phyloP scores from a whole-genome alignment of 2,797 vertebrate species.

The Xenentodon cancila region DNA sequence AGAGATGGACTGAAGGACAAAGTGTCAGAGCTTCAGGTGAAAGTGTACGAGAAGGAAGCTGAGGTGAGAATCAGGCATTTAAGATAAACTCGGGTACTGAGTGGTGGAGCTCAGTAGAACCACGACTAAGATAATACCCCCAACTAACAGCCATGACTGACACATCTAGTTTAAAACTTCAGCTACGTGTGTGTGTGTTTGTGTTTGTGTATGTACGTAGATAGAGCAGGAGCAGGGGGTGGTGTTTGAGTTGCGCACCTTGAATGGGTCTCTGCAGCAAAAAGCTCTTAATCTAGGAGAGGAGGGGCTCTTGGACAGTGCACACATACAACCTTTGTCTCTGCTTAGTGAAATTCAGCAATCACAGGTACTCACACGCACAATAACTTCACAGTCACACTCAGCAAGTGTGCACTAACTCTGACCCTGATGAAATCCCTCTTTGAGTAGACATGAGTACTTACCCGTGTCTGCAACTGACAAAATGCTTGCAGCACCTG shows the following conservation, averaged over 20 bases:
- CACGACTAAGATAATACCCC: neutral
- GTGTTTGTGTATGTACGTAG: conserved; percentile 59
- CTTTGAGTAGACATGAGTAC: neutral
- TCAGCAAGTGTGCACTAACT: conserved; percentile 5
- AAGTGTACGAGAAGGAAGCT: conserved; percentile 75
- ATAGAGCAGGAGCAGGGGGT: conserved; percentile 83
- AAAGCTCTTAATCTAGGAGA: conserved; percentile 78
- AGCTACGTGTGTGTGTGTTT: conserved; percentile 9
- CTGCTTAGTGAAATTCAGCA: conserved; percentile 80
- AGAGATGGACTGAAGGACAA: conserved; percentile 72
- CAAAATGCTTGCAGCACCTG: neutral
- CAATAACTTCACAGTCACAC: conserved; percentile 11
- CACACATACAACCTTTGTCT: conserved; percentile 68
- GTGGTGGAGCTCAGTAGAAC: conserved; percentile 3
- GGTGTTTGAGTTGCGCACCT: conserved; percentile 83
- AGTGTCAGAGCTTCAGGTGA: conserved; percentile 70
- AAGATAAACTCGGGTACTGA: neutral
- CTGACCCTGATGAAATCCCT: neutral
- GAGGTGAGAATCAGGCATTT: conserved; percentile 72
- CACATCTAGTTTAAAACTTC: neutral
- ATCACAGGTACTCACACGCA: conserved; percentile 68
- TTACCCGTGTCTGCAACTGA: neutral
- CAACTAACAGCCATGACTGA: conserved; percentile 45
- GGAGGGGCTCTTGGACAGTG: conserved; percentile 71
- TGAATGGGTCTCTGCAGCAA: conserved; percentile 80